Base-by-base conservation (phyloP, 2,113 vertebrate genomes). In the Taurulus bubalis region DNA sequence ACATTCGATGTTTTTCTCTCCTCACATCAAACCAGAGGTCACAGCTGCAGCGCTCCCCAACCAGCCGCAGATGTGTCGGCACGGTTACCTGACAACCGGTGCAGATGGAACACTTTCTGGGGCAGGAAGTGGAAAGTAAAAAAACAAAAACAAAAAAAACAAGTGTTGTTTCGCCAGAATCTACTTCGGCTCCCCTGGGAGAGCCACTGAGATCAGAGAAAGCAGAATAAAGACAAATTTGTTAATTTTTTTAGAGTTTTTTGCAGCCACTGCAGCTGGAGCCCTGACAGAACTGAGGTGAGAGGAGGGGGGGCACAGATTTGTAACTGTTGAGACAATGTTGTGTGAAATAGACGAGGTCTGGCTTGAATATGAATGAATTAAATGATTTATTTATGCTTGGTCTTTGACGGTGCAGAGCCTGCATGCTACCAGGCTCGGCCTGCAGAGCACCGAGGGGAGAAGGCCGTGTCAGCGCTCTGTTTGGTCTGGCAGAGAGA, bases 1-100 rank as follows among this genome's bases (percentile, higher is more conserved):
- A 91, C 77, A 86, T 90, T 89, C 87, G 82, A 90, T 90, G 82
- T 91, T 91, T 92, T 90, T 69, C 62, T 89, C 89, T 88, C 88
- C 75, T 76, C 91, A 91, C 90, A 90, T 92, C 92, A 93, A 93
- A 93, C 89, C 89, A 84, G 89, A 87, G 92, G 92, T 92, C 92
- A 90, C 90, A 93, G 90, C 91, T 92, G 92, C 90, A 82, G 74
- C 14, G 62, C 85, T 90, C 87, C 82, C 28, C 91, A 92, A 93
- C 85, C 92, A 89, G 89, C 76, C 74, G 32, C 93, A 92, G 89
- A 93, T 92, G 92, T 90, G 89, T 82, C 87, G 70, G 70, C 83
- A 68, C 79, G 18, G 88, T 91, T 93, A 93, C 91, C 90, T 92
- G 93, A 94, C 90, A 88, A 83, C 83, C 85, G 0, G 66, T 34